Percentiles rank a stretch among this genome's conserved stretches.
Evolutionary conservation across 2,113 vertebrate species (phyloP).

Genomic region (Maccullochella peelii): DNA sequence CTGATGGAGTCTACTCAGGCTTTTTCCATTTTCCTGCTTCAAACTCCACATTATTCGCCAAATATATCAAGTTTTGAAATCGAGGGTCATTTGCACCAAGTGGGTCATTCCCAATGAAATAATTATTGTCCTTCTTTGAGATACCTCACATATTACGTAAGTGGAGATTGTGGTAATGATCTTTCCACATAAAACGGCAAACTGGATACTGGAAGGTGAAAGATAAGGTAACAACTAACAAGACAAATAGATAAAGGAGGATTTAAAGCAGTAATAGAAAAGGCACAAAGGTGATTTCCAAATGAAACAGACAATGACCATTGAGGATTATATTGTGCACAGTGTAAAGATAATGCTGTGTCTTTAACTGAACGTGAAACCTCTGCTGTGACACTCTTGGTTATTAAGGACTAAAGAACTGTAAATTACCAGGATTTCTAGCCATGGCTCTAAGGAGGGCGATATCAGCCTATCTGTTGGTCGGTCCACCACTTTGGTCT

Average conservation of each 20-base stretch:
- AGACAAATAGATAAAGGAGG: background rate
- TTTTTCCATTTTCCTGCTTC: constrained; percentile 31
- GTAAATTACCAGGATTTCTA: background rate
- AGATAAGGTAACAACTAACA: background rate
- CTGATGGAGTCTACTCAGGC: constrained; percentile 11
- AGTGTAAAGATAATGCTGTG: background rate
- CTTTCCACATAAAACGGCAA: constrained; percentile 5
- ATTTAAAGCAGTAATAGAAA: background rate
- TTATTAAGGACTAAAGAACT: background rate
- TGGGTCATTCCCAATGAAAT: constrained; percentile 2
- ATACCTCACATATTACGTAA: background rate
- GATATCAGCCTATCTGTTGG: background rate
- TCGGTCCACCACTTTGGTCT: too few species aligned
- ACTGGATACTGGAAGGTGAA: background rate
- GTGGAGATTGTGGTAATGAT: background rate
- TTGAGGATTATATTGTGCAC: background rate
- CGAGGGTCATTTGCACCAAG: constrained; percentile 22
- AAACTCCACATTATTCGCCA: constrained; percentile 14
- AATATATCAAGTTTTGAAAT: constrained; percentile 10
- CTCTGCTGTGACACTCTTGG: background rate
- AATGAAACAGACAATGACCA: background rate
- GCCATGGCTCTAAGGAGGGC: background rate
- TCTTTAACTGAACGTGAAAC: background rate
- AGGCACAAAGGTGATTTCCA: background rate
- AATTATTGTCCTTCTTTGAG: background rate